Percentiles rank a stretch among this genome's conserved stretches.
Conservation (phyloP, 2,113 vertebrate genomes). For the Leucosticte australis region DNA sequence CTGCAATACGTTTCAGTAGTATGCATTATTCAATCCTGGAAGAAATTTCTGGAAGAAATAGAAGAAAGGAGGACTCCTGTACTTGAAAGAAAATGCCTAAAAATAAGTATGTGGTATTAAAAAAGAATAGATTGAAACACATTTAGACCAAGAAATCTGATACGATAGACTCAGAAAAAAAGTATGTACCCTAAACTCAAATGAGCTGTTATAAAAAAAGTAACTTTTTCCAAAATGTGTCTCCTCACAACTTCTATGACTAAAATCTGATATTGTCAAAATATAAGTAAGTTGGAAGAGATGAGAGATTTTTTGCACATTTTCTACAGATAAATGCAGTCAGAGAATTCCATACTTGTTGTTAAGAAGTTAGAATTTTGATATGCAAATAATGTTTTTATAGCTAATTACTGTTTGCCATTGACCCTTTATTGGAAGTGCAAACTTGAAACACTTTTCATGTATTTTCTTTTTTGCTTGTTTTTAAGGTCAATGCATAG, state of each 20-base stretch:
- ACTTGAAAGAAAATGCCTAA: neutral
- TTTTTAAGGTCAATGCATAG: neutral
- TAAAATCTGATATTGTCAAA: neutral
- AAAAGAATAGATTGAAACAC: neutral
- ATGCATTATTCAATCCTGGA: neutral
- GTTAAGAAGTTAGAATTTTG: neutral
- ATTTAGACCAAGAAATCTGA: neutral
- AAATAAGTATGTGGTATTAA: neutral
- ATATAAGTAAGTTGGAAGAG: neutral
- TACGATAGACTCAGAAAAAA: neutral
- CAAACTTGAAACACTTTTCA: neutral
- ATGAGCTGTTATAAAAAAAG: neutral
- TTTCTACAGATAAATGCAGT: neutral
- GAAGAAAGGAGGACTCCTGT: neutral
- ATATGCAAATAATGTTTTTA: neutral
- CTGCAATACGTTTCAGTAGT: neutral
- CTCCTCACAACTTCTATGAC: neutral
- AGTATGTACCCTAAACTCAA: neutral
- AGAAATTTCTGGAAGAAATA: neutral
- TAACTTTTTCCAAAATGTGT: neutral
- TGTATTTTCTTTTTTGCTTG: neutral
- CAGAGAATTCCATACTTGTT: neutral
- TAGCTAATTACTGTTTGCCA: neutral
- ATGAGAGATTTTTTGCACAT: neutral
- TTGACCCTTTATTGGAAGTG: neutral